These are phyloP conservation scores for Mesochorus sp. DNA, from an alignment of 2,888 invertebrate species.

Conservation along the genomic window DNA sequence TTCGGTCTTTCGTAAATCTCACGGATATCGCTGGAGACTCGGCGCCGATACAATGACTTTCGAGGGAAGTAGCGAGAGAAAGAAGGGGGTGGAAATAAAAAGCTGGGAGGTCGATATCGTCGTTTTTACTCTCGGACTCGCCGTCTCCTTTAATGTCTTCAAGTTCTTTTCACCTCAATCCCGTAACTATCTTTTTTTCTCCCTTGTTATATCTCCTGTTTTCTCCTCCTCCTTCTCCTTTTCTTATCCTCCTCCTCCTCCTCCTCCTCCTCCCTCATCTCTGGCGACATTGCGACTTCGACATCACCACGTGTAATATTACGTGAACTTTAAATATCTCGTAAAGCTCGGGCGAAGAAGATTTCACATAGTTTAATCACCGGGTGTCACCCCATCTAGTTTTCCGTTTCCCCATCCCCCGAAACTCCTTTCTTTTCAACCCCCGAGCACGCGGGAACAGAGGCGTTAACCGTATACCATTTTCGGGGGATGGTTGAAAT, in stretches of 20 bases:
- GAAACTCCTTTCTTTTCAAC: neutral
- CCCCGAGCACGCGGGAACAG: neutral
- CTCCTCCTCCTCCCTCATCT: too few species aligned
- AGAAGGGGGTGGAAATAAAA: conserved; percentile 54
- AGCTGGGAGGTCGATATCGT: conserved; percentile 35
- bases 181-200: conserved; percentile 23
- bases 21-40: neutral
- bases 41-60: neutral
- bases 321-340: conserved; percentile 55
- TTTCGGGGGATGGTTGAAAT: conserved; percentile 39
- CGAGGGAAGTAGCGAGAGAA: too few species aligned
- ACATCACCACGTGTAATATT: conserved; percentile 16
- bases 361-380: conserved; percentile 52
- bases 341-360: conserved; percentile 44
- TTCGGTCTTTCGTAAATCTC: conserved; percentile 14
- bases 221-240: too few species aligned
- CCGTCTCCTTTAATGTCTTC: conserved; percentile 35
- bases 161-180: neutral
- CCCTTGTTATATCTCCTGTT: neutral
- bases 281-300: conserved; percentile 30
- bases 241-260: too few species aligned
- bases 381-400: conserved; percentile 48
- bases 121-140: neutral
- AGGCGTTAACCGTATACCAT: conserved; percentile 28
- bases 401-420: conserved; percentile 1